These are phyloP conservation scores for Diplolepis rosae DNA, from an alignment of 2,888 invertebrate species.

Conservation along the genomic window DNA sequence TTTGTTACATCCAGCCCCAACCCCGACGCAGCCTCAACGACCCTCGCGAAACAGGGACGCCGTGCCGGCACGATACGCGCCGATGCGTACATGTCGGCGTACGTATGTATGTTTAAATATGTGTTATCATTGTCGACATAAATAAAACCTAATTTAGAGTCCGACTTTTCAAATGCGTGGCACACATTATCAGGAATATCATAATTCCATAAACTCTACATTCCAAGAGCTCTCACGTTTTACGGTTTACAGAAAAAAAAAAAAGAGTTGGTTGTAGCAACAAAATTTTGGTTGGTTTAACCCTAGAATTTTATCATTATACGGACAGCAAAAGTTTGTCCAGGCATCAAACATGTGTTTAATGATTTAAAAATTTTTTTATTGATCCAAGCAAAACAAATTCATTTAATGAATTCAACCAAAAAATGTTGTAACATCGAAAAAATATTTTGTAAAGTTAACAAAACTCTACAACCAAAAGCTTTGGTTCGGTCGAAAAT, in stretches of 20 bases:
- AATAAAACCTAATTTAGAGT: constrained; percentile 4
- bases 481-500: no score
- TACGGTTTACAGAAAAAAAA: background rate
- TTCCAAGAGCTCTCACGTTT: background rate
- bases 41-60: constrained; percentile 56
- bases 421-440: no score
- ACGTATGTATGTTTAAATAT: constrained; percentile 41
- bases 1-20: constrained; percentile 73
- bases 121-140: constrained; percentile 3
- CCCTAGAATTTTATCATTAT: no score
- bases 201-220: background rate
- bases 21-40: constrained; percentile 61
- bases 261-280: background rate
- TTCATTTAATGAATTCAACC: no score
- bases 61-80: constrained; percentile 62
- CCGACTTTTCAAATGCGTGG: constrained; percentile 4
- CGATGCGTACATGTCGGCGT: constrained; percentile 58
- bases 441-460: no score
- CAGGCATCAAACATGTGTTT: no score
- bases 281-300: no score
- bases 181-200: background rate
- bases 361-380: no score
- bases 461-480: no score
- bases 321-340: no score
- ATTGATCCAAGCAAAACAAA: no score